These are phyloP conservation scores for Turritopsis dohrnii DNA, from an alignment of 30 jellyfish, hydroid and myxozoan species.

Conservation along the genomic window DNA sequence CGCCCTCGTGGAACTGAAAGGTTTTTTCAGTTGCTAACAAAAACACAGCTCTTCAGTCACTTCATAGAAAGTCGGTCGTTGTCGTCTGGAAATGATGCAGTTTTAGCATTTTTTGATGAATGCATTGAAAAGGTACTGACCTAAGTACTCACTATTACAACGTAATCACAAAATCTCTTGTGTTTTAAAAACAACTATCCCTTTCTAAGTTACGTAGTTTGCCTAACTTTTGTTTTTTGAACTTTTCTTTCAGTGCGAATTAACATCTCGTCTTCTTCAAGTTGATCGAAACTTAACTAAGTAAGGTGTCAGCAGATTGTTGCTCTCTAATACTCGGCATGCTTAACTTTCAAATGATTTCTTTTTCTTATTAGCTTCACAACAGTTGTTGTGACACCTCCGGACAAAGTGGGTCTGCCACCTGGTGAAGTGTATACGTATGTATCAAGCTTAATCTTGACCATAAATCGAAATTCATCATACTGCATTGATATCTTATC, in stretches of 20 bases:
- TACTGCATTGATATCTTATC: no score
- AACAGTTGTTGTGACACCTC: constrained; percentile 86
- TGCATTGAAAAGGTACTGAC: constrained; percentile 86
- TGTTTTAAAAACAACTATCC: background rate
- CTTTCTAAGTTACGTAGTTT: background rate
- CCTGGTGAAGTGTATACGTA: constrained; percentile 70
- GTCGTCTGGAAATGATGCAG: constrained; percentile 71
- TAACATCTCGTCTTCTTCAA: constrained; percentile 56
- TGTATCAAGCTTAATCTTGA: constrained; percentile 1
- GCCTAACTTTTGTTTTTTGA: background rate
- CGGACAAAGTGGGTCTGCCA: constrained; percentile 80
- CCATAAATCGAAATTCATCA: background rate
- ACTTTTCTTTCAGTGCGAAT: constrained; percentile 62
- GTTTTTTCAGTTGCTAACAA: constrained; percentile 51
- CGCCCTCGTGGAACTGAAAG: constrained; percentile 90
- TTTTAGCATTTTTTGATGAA: constrained; percentile 91
- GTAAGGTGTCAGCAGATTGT: constrained; percentile 13
- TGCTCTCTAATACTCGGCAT: background rate
- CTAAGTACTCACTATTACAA: background rate
- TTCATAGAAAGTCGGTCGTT: constrained; percentile 81
- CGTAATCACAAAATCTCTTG: background rate
- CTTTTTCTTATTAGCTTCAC: constrained; percentile 49
- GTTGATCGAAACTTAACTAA: constrained; percentile 27
- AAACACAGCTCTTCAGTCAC: constrained; percentile 82
- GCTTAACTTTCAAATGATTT: background rate